Conservation (phyloP, 2,797 vertebrate species). For the Enteromius argenteus region DNA sequence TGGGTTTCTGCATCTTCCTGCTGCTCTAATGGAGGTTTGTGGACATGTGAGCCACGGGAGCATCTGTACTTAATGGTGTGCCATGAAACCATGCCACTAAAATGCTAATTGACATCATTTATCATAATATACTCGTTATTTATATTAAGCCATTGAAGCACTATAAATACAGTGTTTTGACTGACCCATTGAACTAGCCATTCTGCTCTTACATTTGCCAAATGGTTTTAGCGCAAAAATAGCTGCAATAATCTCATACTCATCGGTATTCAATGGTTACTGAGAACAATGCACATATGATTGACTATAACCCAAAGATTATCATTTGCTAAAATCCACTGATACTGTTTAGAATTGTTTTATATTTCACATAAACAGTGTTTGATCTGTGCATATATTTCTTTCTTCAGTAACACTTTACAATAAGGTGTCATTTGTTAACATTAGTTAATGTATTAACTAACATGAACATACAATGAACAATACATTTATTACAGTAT, state of each 20-base stretch:
- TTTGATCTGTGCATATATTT: no score
- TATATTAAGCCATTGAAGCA: not conserved
- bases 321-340: not conserved
- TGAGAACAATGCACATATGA: not conserved
- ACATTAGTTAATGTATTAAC: no score
- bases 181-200: not conserved
- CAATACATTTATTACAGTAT: no score
- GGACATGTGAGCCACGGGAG: conserved; percentile 35
- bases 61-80: conserved; percentile 36
- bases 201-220: not conserved
- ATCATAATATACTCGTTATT: not conserved
- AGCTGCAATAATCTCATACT: not conserved
- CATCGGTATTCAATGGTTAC: not conserved
- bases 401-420: no score
- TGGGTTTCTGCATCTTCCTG: conserved; percentile 37
- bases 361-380: no score
- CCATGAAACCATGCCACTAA: not conserved
- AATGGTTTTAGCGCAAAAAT: not conserved
- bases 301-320: not conserved
- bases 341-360: no score
- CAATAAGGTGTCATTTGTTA: no score
- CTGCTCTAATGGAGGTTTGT: conserved; percentile 36
- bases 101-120: not conserved
- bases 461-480: no score
- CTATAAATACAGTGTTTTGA: not conserved